Evolutionary conservation across 2,888 invertebrate species (phyloP), one percentile per base, ranked within the genome.

Genomic region (Coenonympha arcania): DNA sequence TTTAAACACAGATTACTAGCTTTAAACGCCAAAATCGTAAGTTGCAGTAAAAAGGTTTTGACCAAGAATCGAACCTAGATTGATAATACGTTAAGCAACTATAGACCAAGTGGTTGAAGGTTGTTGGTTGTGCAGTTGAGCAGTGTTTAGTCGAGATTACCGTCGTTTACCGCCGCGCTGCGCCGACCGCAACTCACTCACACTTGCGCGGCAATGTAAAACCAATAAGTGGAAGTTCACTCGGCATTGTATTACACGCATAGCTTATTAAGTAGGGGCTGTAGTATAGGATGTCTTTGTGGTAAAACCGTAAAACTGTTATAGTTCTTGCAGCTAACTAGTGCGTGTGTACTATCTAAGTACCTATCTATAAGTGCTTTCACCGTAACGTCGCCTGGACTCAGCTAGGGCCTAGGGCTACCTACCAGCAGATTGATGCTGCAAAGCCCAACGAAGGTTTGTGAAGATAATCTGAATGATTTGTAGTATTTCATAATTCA

Each of bases 121-220:
- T n/a, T n/a, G n/a, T n/a, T 51, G 55, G 51, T 52, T 53, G 61
- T 59, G 64, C 66, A 69, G 70, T 67, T 69, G 73, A 69, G 67
- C 72, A 71, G 76, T 76, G 66, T 81, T 82, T 81, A 83, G 80
- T 75, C 68, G 67, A 77, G 71, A 78, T 83, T 81, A 82, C 68
- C 60, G 74, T 72, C 80, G 76, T 82, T 83, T 81, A 83, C 74
- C 67, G 73, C 66, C 59, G 72, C 70, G 70, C 74, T 72, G 71
- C 73, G 73, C 62, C 58, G 64, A 82, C 82, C 81, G 69, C 82
- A 81, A 64, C 64, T 56, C 64, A 57, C 63, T 58, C 67, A 66
- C 64, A 61, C 60, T 48, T 5, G 24, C 50, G 40, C 43, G n/a
- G 13, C 26, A 16, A 24, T 47, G 46, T 30, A 37, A 28, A 49